A percentile compares a stretch with the other conserved stretches of the same genome.
These are phyloP conservation scores for Diarsia brunnea DNA, from an alignment of 2,888 invertebrate species.

Conservation along the genomic window DNA sequence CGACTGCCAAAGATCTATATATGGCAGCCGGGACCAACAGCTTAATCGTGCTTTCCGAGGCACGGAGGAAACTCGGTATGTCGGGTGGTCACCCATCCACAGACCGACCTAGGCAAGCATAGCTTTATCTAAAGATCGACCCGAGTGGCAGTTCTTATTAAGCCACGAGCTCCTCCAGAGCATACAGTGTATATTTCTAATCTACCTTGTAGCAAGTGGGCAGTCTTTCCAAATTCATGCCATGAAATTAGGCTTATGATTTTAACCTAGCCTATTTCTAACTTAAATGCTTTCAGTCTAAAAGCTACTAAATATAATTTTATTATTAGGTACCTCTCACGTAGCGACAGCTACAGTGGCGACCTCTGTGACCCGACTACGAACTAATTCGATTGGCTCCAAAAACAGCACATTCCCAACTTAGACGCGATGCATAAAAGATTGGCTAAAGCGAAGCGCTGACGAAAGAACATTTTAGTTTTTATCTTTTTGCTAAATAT, in stretches of 20 bases:
- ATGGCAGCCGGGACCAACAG: too few relatives aligned
- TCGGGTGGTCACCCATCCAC: too few relatives aligned
- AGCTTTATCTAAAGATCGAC: too few relatives aligned
- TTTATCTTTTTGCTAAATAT: slow-evolving; percentile 33
- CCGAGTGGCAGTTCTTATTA: too few relatives aligned
- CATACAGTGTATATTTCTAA: too few relatives aligned
- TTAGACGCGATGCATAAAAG: slow-evolving; percentile 39
- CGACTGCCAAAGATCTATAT: too few relatives aligned
- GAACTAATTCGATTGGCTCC: slow-evolving; percentile 46
- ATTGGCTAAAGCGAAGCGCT: slow-evolving; percentile 15
- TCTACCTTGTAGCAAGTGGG: too few relatives aligned
- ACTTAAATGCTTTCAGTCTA: neutral
- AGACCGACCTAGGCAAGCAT: too few relatives aligned
- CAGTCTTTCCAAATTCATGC: too few relatives aligned
- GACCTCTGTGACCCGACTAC: slow-evolving; percentile 10
- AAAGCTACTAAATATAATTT: neutral
- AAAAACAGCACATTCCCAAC: slow-evolving; percentile 30
- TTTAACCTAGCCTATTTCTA: neutral
- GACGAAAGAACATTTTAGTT: slow-evolving; percentile 1
- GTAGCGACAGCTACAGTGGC: neutral
- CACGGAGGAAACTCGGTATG: too few relatives aligned
- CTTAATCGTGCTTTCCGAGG: too few relatives aligned
- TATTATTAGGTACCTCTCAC: neutral
- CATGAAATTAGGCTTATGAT: neutral
- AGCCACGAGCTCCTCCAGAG: too few relatives aligned